Conservation (phyloP, 2,888 invertebrate genomes). For the Lasioglossum lativentre region DNA sequence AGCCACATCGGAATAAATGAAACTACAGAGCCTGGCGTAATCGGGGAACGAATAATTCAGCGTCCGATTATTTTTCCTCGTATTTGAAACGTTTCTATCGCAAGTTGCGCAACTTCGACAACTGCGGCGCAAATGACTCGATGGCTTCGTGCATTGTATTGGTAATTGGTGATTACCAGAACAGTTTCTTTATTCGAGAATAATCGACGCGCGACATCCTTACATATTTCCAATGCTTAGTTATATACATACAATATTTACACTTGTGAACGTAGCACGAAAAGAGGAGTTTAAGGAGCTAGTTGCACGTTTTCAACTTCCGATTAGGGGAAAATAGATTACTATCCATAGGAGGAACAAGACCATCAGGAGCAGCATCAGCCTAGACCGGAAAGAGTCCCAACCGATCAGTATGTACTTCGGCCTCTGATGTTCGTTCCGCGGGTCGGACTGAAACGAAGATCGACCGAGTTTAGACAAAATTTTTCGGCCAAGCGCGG, state of each 20-base stretch:
- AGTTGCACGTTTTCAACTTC: constrained; percentile 31
- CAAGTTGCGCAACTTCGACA: neutral
- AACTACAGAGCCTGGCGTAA: neutral
- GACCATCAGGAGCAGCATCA: constrained; percentile 81
- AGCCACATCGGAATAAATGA: neutral
- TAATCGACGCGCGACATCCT: neutral
- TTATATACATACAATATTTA: constrained; percentile 46
- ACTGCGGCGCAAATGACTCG: neutral
- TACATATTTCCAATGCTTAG: constrained; percentile 25
- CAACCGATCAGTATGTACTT: constrained; percentile 84
- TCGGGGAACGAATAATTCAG: neutral
- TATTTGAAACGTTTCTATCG: neutral
- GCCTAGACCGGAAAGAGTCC: constrained; percentile 84
- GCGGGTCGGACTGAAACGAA: constrained; percentile 63
- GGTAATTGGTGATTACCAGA: neutral
- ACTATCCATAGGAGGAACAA: constrained; percentile 85
- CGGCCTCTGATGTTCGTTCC: constrained; percentile 55
- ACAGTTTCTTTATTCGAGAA: constrained; percentile 15
- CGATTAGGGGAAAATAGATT: constrained; percentile 84
- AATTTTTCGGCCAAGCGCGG: neutral
- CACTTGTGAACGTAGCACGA: constrained; percentile 8
- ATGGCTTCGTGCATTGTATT: neutral
- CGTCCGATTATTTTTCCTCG: neutral
- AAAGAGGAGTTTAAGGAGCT: neutral
- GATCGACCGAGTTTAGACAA: neutral